phyloP scores from a whole-genome alignment of 2,888 invertebrate genomes.

The Epiperipatus broadwayi region DNA sequence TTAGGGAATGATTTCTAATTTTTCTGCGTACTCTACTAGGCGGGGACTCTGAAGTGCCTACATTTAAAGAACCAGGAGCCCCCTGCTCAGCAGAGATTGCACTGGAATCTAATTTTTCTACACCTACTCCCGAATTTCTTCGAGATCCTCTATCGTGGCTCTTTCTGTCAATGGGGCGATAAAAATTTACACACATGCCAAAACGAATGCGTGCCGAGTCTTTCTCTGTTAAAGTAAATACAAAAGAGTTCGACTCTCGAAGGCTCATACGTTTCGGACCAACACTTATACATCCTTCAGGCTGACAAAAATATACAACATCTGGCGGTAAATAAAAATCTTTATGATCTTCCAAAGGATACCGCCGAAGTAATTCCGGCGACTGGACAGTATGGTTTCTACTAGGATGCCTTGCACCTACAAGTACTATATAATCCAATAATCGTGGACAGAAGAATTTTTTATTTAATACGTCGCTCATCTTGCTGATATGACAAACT shows the following conservation, averaged over 20 bases:
- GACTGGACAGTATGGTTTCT: constrained; percentile 40
- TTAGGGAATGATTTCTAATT: constrained; percentile 67
- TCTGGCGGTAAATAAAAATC: constrained; percentile 94
- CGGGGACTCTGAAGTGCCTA: constrained; percentile 42
- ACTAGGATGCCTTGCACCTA: constrained; percentile 45
- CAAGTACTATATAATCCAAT: constrained; percentile 84
- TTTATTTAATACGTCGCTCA: constrained; percentile 19
- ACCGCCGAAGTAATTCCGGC: constrained; percentile 82
- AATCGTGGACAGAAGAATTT: constrained; percentile 38
- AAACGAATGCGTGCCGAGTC: constrained; percentile 62
- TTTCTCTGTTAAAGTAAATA: constrained; percentile 94
- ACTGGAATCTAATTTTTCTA: constrained; percentile 16
- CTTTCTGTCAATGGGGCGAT: constrained; percentile 48
- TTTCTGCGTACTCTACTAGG: too few relatives aligned
- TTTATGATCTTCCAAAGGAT: constrained; percentile 37
- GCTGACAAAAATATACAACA: constrained; percentile 98
- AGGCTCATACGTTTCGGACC: constrained; percentile 64
- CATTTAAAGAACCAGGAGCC: constrained; percentile 9
- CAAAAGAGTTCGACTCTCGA: constrained; percentile 84
- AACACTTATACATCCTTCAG: constrained; percentile 78
- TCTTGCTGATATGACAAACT: too few relatives aligned
- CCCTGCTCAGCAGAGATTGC: constrained; percentile 17
- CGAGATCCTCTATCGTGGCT: constrained; percentile 17
- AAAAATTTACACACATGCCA: constrained; percentile 96
- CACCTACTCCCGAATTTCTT: constrained; percentile 11